Percentiles rank a stretch among this genome's conserved stretches.
Evolutionary conservation across 2,888 invertebrate species (phyloP).

Genomic region (Chrysolina oricalcia): DNA sequence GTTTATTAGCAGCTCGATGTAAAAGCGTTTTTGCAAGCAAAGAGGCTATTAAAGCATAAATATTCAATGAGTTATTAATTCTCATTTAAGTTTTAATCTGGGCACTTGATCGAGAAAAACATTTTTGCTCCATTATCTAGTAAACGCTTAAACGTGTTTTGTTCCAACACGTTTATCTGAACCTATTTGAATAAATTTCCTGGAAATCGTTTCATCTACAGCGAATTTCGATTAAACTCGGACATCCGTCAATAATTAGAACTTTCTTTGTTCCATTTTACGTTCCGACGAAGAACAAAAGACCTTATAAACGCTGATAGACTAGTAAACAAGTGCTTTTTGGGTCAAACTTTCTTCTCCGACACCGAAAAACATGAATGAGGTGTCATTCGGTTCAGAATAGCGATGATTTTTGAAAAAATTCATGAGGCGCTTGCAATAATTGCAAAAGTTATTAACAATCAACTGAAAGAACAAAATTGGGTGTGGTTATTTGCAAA

Average conservation of each 20-base stretch:
- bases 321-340: no score
- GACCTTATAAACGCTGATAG: constrained; percentile 16
- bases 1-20: neutral
- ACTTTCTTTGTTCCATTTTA: neutral
- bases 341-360: no score
- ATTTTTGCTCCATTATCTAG: neutral
- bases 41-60: constrained; percentile 6
- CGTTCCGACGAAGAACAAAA: neutral
- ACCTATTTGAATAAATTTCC: neutral
- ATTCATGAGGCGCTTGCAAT: no score
- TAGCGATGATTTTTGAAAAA: no score
- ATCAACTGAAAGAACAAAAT: no score
- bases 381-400: no score
- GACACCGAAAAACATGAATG: no score
- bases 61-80: constrained; percentile 10
- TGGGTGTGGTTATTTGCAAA: no score
- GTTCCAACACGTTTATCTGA: neutral
- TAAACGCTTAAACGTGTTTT: neutral
- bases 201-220: neutral
- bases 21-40: neutral
- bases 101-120: neutral
- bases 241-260: constrained; percentile 2
- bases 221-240: neutral
- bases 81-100: constrained; percentile 4
- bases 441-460: no score